These are phyloP conservation scores for Latheticus oryzae DNA, from an alignment of 2,888 invertebrate species.

Conservation along the genomic window DNA sequence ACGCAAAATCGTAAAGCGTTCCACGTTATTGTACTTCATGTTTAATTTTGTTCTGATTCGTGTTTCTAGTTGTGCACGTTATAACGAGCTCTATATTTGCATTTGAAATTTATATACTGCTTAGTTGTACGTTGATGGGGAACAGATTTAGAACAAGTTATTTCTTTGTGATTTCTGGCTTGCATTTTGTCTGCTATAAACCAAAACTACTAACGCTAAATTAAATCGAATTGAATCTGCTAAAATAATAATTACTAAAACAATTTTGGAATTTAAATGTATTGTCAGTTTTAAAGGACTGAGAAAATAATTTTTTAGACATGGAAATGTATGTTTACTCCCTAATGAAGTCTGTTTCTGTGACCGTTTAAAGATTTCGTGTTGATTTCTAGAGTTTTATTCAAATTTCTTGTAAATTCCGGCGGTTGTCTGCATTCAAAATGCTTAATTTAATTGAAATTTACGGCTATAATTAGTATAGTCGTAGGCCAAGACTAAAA, in stretches of 20 bases:
- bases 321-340: no score
- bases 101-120: conserved; percentile 31
- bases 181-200: not conserved
- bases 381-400: conserved; percentile 1
- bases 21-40: conserved; percentile 27
- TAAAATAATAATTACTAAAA: not conserved
- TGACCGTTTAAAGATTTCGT: no score
- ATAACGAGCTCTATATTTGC: conserved; percentile 31
- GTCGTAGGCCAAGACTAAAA: conserved; percentile 3
- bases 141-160: conserved; percentile 18
- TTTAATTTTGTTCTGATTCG: conserved; percentile 34
- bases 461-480: conserved; percentile 16
- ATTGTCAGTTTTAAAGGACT: conserved; percentile 2
- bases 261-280: not conserved
- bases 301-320: no score
- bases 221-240: conserved; percentile 4
- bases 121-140: conserved; percentile 26
- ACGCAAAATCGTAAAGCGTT: conserved; percentile 77
- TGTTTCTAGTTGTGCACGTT: conserved; percentile 27
- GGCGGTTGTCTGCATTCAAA: conserved; percentile 7
- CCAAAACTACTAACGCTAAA: not conserved
- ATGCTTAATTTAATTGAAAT: conserved; percentile 15
- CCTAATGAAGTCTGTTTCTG: no score
- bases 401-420: conserved; percentile 1
- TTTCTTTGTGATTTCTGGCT: not conserved